Evolutionary conservation across 2,888 invertebrate genomes (phyloP), one percentile per base, ranked within the genome.

Genomic region (Epinotia bilunana): DNA sequence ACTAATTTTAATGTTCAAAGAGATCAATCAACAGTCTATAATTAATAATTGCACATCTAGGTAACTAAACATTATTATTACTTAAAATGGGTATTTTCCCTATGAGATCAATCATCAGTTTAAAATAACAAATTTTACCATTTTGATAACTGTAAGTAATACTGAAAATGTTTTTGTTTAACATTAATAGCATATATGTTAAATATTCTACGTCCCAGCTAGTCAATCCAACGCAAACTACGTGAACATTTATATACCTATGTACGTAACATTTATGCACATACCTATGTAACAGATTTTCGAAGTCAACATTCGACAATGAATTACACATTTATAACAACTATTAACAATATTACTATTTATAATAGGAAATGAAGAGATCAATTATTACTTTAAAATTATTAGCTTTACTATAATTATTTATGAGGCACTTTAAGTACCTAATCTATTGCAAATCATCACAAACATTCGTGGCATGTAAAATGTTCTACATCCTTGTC

Each of bases 11-110:
- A 49, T 49, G 49, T 49, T 49, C 12, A 49, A 49, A 49, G 49
- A 49, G 49, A 49, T 55, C 55, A 55, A 55, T 18, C 18, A 55
- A 55, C 55, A 55, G 55, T 55, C 55, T 55, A 55, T 18, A 55
- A 55, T 18, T 55, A 55, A 55, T 55, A 55, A 55, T 55, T 55
- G 55, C 55, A 55, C 55, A 55, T 55, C n/a, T n/a, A 55, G 55
- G n/a, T n/a, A 55, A 55, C 20, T 55, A 6, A 55, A 55, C 55
- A 55, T 55, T 55, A 55, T 55, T 55, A 55, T 55, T 55, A 55
- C 55, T 55, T 55, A 18, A 55, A 55, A 55, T 55, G 18, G 16
- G 18, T 55, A 18, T 55, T 55, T 55, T 16, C 16, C 18, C 18
- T 18, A 49, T 55, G 55, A 55, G 55, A 55, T 55, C 55, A 55